Evolutionary conservation across 2,113 vertebrate genomes (phyloP).

Genomic region (Leptobrachium leishanense): DNA sequence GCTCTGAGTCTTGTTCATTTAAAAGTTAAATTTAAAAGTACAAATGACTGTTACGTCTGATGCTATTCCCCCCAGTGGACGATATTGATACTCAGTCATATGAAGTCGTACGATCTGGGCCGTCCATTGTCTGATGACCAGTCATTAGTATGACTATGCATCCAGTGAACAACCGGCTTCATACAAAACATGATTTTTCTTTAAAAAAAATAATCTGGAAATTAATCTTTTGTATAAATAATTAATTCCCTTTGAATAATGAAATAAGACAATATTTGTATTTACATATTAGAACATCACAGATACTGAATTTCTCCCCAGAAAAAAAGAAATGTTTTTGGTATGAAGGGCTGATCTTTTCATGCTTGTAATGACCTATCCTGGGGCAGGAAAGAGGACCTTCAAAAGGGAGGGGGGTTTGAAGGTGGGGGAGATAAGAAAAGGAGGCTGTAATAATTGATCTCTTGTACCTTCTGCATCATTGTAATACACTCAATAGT

Average conservation of each 20-base stretch:
- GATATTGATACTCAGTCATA: too few relatives aligned
- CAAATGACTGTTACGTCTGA: too few relatives aligned
- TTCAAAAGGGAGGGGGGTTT: neutral
- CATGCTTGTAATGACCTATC: conserved; percentile 33
- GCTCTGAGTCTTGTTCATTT: too few relatives aligned
- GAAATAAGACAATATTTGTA: conserved; percentile 23
- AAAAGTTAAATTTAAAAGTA: too few relatives aligned
- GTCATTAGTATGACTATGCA: too few relatives aligned
- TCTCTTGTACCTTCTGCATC: conserved; percentile 6
- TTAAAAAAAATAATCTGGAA: too few relatives aligned
- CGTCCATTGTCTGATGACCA: too few relatives aligned
- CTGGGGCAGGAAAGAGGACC: conserved; percentile 18
- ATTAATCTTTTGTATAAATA: neutral
- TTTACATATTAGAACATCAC: conserved; percentile 5
- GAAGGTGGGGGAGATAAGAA: neutral
- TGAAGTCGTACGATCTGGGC: too few relatives aligned
- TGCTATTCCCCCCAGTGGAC: too few relatives aligned
- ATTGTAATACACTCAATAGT: conserved; percentile 30
- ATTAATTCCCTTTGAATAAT: conserved; percentile 6
- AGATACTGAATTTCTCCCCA: conserved; percentile 37
- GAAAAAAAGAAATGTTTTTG: conserved; percentile 26
- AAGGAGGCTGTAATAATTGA: neutral
- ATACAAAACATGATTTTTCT: too few relatives aligned
- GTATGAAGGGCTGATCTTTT: conserved; percentile 19
- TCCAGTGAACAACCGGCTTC: too few relatives aligned